Base-by-base conservation (phyloP, 30 jellyfish, hydroid and myxozoan genomes). In the Aurelia sp. region DNA sequence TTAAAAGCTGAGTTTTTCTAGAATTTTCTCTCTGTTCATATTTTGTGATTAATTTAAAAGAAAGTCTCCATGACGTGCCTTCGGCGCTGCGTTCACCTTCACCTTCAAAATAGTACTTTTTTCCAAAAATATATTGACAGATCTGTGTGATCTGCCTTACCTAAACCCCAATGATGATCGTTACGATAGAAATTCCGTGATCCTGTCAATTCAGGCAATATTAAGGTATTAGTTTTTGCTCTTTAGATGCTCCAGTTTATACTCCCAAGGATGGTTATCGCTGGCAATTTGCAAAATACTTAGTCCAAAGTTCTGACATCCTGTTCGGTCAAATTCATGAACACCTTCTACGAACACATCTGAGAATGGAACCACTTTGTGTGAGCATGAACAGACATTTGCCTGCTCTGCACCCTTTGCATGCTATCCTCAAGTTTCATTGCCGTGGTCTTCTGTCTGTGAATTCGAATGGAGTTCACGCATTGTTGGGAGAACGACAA, bases 221-320 rank as follows among this genome's bases (percentile, higher is more conserved):
- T 44, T 6, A 44, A 44, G 55, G 55, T 44, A 0, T 12, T 44
- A 44, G 13, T 15, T 0, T 44, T 44, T 22, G 60, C 16, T 7
- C 3, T 41, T 19, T 35, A 90, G 97, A 59, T 50, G 71, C 97
- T 13, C 40, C 18, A 17, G 97, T 91, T 17, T 66, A 74, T 55
- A 91, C 96, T 6, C 97, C 98, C 16, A 55, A 79, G 33, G 86
- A 80, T 78, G 90, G 92, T 13, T 74, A 64, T n/a, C 41, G 76
- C 11, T 92, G 98, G 98, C 51, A 68, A 50, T 40, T 73, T 11
- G 97, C 97, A 2, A 92, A 92, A 61, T 91, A 80, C n/a, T 62
- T 18, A 17, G 89, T 74, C 16, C 95, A 71, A 21, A 60, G 67
- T 3, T 93, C 91, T 62, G 96, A 86, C 23, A 27, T 73, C 66